Percentiles rank a stretch among this genome's conserved stretches.
Conservation (phyloP, 2,797 vertebrate species). For the Melanogrammus aeglefinus region DNA sequence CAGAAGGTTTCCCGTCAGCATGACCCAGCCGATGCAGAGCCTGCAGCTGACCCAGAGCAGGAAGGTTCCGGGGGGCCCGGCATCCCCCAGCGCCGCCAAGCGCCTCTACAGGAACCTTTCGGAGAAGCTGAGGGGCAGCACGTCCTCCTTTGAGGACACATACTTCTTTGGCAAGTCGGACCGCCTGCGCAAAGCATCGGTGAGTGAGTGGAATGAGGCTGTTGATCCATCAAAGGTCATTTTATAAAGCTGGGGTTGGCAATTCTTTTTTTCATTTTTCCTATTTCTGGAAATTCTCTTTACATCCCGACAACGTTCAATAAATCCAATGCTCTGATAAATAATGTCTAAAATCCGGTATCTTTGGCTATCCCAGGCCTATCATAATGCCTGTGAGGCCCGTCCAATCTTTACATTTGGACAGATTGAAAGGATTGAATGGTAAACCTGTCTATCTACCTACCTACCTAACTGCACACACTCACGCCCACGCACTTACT, state of each 20-base stretch:
- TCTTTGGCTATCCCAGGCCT: too few species aligned
- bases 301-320: too few species aligned
- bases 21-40: conserved; percentile 96
- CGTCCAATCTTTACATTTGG: too few species aligned
- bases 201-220: conserved; percentile 56
- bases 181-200: conserved; percentile 86
- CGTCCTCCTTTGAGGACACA: conserved; percentile 90
- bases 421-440: too few species aligned
- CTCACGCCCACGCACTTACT: too few species aligned
- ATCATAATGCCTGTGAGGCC: too few species aligned
- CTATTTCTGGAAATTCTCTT: too few species aligned
- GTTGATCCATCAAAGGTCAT: neutral
- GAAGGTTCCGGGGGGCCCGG: conserved; percentile 78
- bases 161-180: conserved; percentile 87
- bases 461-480: too few species aligned
- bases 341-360: too few species aligned
- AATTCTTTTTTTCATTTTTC: too few species aligned
- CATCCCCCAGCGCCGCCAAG: conserved; percentile 92
- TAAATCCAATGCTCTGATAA: too few species aligned
- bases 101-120: conserved; percentile 94
- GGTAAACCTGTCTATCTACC: too few species aligned
- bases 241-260: neutral
- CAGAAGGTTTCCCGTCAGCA: conserved; percentile 72
- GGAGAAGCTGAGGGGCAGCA: conserved; percentile 90
- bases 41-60: conserved; percentile 84